phyloP scores from a whole-genome alignment of 2,113 vertebrate species.

The Odobenus rosmarus region DNA sequence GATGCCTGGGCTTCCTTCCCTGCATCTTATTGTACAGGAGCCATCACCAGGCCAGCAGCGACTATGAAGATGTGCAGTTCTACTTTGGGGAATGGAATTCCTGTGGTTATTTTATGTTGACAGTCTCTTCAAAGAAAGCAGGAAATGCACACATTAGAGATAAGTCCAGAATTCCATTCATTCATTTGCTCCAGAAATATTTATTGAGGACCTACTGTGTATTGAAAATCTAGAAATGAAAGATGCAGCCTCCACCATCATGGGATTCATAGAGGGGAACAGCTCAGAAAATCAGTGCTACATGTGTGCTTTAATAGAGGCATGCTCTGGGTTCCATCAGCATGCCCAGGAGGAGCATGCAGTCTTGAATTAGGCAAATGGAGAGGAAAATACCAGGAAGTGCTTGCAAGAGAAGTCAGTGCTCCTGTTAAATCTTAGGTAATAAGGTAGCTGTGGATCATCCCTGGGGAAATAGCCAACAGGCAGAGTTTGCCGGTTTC shows the following conservation, averaged over 20 bases:
- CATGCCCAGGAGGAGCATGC: background rate
- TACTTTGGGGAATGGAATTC: background rate
- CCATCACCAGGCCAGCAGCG: background rate
- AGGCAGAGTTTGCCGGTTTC: background rate
- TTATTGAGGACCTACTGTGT: background rate
- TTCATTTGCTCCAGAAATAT: background rate
- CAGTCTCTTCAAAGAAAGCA: background rate
- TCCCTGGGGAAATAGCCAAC: background rate
- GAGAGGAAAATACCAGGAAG: background rate
- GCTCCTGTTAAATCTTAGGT: background rate
- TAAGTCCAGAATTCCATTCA: background rate
- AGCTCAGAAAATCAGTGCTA: background rate
- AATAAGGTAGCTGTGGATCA: background rate
- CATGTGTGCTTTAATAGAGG: background rate
- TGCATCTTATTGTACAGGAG: no score
- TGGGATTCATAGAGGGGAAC: background rate
- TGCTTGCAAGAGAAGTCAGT: background rate
- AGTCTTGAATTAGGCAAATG: background rate
- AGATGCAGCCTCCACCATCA: background rate
- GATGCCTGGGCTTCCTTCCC: background rate
- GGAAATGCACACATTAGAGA: background rate
- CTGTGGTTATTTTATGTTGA: background rate
- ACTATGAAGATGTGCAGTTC: accelerated
- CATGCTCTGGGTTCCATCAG: background rate
- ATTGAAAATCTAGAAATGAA: background rate